Percentiles rank a stretch among this genome's conserved stretches.
Conservation (phyloP, 2,888 invertebrate species). For the Epicampocera succincta region DNA sequence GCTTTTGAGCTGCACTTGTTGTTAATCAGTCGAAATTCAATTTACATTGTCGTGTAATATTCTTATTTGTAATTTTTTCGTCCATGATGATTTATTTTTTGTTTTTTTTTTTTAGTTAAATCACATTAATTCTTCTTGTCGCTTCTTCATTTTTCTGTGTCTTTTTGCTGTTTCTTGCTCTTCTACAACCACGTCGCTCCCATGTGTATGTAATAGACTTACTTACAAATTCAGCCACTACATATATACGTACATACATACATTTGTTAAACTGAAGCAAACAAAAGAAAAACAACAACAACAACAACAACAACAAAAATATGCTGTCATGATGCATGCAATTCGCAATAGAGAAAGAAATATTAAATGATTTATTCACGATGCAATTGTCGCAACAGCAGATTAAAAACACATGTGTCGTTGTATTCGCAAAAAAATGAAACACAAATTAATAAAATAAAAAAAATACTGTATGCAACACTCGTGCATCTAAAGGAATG, state of each 20-base stretch:
- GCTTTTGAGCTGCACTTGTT: slow-evolving; percentile 58
- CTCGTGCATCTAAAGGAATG: slow-evolving; percentile 45
- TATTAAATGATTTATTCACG: slow-evolving; percentile 64
- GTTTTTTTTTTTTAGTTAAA: slow-evolving; percentile 53
- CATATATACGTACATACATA: too few species aligned
- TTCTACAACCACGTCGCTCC: slow-evolving; percentile 20
- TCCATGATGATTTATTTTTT: slow-evolving; percentile 41
- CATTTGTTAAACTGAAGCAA: not conserved
- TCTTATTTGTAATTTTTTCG: slow-evolving; percentile 35
- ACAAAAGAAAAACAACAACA: not conserved
- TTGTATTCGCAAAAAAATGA: slow-evolving; percentile 32
- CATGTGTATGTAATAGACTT: slow-evolving; percentile 19
- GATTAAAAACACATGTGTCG: slow-evolving; percentile 67
- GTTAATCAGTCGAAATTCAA: slow-evolving; percentile 64
- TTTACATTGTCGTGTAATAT: slow-evolving; percentile 57
- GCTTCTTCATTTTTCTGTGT: slow-evolving; percentile 18
- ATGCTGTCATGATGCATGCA: slow-evolving; percentile 46
- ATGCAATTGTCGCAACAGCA: slow-evolving; percentile 66
- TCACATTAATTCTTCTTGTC: slow-evolving; percentile 57
- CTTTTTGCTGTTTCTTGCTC: slow-evolving; percentile 8
- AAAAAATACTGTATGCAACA: slow-evolving; percentile 17
- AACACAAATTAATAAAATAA: slow-evolving; percentile 12
- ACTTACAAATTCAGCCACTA: slow-evolving; percentile 22
- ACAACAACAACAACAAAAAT: too few species aligned
- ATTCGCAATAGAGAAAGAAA: slow-evolving; percentile 37